phyloP scores from a whole-genome alignment of 2,113 vertebrate genomes.

The Tiliqua scincoides region DNA sequence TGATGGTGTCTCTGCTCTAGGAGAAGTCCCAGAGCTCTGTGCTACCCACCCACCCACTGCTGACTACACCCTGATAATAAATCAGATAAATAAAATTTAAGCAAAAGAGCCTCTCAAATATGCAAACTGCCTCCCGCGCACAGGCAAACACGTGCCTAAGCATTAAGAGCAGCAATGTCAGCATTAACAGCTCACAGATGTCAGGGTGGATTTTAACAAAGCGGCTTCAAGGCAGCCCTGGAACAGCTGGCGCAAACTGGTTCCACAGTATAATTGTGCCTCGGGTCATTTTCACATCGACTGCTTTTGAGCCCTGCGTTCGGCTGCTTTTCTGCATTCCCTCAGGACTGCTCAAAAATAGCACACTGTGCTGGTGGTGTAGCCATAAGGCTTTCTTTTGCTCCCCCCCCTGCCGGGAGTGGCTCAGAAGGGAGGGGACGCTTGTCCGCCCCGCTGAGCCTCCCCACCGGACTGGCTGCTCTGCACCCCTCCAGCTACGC shows the following conservation, averaged over 20 bases:
- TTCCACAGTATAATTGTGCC: conserved; percentile 1
- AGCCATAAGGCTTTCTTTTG: no score
- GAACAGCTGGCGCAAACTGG: neutral
- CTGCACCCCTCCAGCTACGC: no score
- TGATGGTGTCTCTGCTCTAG: no score
- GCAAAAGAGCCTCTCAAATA: conserved; percentile 1
- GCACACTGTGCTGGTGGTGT: neutral
- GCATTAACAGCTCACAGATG: conserved; percentile 25
- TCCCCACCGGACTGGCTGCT: no score
- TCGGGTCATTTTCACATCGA: conserved; percentile 4
- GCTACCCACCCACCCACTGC: no score
- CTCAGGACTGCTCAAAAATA: conserved; percentile 40
- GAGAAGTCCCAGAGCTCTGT: no score
- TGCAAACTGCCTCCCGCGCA: neutral
- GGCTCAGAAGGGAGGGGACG: no score
- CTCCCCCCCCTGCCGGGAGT: no score
- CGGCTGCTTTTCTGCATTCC: neutral
- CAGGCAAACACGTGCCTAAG: neutral
- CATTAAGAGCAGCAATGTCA: conserved; percentile 21
- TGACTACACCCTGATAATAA: no score
- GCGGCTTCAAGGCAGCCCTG: conserved; percentile 2
- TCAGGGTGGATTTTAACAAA: conserved; percentile 23
- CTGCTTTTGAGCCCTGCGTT: neutral
- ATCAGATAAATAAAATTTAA: neutral
- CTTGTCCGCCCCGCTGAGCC: no score